Evolutionary conservation across 2,797 vertebrate genomes (phyloP).

Genomic region (Danio aesculapii): DNA sequence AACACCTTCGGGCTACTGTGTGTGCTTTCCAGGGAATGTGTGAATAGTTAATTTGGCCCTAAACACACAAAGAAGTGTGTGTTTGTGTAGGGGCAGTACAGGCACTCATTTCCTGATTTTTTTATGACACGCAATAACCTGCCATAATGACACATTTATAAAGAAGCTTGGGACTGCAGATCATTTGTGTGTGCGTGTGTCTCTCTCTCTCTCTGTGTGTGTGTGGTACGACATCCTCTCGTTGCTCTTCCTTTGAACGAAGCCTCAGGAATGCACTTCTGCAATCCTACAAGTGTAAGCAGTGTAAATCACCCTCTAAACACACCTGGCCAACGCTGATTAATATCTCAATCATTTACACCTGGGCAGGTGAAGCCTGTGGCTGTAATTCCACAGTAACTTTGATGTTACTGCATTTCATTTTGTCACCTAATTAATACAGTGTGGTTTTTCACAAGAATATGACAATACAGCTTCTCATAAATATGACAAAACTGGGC

Average conservation of each 20-base stretch:
- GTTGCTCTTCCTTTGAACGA: slow-evolving; percentile 44
- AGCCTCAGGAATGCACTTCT: slow-evolving; percentile 63
- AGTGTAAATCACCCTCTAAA: slow-evolving; percentile 52
- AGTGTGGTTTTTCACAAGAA: slow-evolving; percentile 24
- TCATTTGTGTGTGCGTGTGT: slow-evolving; percentile 23
- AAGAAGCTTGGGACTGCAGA: neutral
- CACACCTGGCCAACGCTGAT: slow-evolving; percentile 65
- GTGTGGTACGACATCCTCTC: slow-evolving; percentile 1
- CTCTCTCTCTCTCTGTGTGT: neutral
- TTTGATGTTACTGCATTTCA: slow-evolving; percentile 29
- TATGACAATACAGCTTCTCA: slow-evolving; percentile 32
- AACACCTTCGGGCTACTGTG: neutral
- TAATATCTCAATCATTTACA: slow-evolving; percentile 63
- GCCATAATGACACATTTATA: slow-evolving; percentile 47
- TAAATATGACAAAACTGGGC: slow-evolving; percentile 34
- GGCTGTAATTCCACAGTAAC: slow-evolving; percentile 25
- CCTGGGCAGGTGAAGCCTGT: slow-evolving; percentile 43
- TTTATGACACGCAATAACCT: slow-evolving; percentile 70
- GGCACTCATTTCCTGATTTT: slow-evolving; percentile 62
- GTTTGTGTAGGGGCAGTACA: slow-evolving; percentile 55
- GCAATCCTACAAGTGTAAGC: slow-evolving; percentile 51
- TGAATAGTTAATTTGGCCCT: slow-evolving; percentile 24
- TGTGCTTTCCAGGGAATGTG: slow-evolving; percentile 7
- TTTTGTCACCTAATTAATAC: slow-evolving; percentile 37
- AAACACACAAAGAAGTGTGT: slow-evolving; percentile 65